Percentiles rank a stretch among this genome's conserved stretches.
These are phyloP conservation scores for Drosophila fungiperda DNA, from an alignment of 2,888 invertebrate genomes.

Conservation along the genomic window DNA sequence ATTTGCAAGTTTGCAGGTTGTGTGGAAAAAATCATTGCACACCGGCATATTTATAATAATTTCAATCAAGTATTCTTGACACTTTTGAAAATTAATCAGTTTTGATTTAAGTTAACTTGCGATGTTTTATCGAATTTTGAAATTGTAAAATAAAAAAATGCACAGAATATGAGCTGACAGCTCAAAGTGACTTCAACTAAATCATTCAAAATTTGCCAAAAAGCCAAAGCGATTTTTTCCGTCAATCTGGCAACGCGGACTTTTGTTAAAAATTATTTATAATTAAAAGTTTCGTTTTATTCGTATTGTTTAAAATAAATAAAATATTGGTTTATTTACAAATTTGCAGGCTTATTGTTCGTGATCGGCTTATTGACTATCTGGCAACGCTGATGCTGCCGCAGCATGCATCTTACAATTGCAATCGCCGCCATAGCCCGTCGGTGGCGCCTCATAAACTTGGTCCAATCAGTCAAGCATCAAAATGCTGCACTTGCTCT, in stretches of 20 bases:
- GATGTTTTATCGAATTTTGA: neutral
- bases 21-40: neutral
- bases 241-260: constrained; percentile 18
- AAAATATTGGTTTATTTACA: neutral
- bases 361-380: neutral
- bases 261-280: too few species aligned
- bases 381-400: constrained; percentile 26
- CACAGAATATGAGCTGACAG: constrained; percentile 16
- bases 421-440: constrained; percentile 29
- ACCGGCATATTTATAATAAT: constrained; percentile 36
- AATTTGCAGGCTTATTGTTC: neutral
- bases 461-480: constrained; percentile 80
- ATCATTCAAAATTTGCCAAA: neutral
- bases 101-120: too few species aligned
- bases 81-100: neutral
- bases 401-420: neutral
- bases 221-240: neutral
- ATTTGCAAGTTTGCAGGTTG: neutral
- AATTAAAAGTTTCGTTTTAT: too few species aligned
- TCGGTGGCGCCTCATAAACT: constrained; percentile 57
- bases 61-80: neutral
- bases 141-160: neutral
- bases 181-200: constrained; percentile 2
- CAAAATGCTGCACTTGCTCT: constrained; percentile 74
- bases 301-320: neutral